Conservation (phyloP, 2,888 invertebrate genomes). For the Caenorhabditis drosophilae region DNA sequence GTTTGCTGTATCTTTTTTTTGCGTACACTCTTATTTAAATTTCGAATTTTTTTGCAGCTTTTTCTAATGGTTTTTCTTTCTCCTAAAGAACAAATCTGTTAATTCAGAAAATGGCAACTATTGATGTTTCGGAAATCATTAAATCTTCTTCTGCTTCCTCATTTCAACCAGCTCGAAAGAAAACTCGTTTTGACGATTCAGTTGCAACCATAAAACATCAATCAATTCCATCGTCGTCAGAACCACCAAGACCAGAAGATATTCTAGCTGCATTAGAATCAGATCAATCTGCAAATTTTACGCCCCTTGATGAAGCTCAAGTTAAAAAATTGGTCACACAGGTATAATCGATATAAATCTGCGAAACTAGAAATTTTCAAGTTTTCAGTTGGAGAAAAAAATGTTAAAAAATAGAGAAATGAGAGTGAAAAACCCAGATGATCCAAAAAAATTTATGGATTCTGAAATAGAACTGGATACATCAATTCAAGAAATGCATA, state of each 20-base stretch:
- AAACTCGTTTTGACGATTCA: constrained; percentile 38
- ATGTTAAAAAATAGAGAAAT: constrained; percentile 92
- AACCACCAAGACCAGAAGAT: constrained; percentile 34
- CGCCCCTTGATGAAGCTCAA: constrained; percentile 54
- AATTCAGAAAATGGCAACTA: constrained; percentile 55
- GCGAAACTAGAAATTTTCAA: constrained; percentile 1
- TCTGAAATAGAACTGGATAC: constrained; percentile 92
- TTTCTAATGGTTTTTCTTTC: too few relatives aligned
- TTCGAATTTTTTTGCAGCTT: too few relatives aligned
- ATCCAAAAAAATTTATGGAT: constrained; percentile 81
- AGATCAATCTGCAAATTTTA: constrained; percentile 34
- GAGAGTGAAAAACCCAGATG: constrained; percentile 91
- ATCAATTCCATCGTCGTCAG: constrained; percentile 8
- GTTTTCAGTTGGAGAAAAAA: constrained; percentile 79
- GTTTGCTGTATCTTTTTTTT: too few relatives aligned
- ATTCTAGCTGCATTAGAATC: constrained; percentile 61
- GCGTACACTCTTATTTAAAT: too few relatives aligned
- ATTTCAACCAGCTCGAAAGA: constrained; percentile 52
- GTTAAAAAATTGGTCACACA: constrained; percentile 55
- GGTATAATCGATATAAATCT: constrained; percentile 21
- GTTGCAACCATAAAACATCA: too few relatives aligned
- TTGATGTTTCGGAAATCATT: constrained; percentile 53
- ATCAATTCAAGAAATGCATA: constrained; percentile 84
- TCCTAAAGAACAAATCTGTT: too few relatives aligned
- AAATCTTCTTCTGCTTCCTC: constrained; percentile 26